Conservation (phyloP, 2,888 invertebrate species). For the Agonopterix heracliana region DNA sequence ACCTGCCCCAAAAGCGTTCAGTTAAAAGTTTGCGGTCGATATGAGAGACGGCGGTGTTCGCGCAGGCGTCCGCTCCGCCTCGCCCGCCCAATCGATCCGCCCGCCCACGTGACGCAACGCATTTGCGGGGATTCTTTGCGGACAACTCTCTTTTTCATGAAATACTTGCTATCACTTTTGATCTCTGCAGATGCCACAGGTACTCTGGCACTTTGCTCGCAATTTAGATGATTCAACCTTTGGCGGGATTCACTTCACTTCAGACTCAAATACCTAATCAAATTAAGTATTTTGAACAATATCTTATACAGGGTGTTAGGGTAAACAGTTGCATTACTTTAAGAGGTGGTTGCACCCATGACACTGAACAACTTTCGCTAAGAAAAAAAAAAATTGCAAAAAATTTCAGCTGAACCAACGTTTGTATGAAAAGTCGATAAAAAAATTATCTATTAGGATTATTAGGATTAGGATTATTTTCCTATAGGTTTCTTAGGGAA, state of each 20-base stretch:
- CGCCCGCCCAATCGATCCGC: slow-evolving; percentile 56
- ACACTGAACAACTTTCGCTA: too few relatives aligned
- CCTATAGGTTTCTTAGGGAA: too few relatives aligned
- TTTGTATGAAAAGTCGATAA: too few relatives aligned
- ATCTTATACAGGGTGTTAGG: too few relatives aligned
- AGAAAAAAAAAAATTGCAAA: too few relatives aligned
- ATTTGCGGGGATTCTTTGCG: slow-evolving; percentile 71
- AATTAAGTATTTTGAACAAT: too few relatives aligned
- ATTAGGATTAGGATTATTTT: too few relatives aligned
- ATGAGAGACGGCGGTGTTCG: slow-evolving; percentile 53
- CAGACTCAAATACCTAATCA: background rate
- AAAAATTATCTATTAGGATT: too few relatives aligned
- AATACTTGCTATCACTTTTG: slow-evolving; percentile 18
- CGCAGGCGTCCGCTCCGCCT: slow-evolving; percentile 55
- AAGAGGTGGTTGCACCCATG: too few relatives aligned
- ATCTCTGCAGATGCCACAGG: slow-evolving; percentile 8
- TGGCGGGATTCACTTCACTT: background rate
- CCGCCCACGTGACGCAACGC: slow-evolving; percentile 73
- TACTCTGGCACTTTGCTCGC: background rate
- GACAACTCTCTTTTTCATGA: slow-evolving; percentile 26
- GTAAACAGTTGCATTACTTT: too few relatives aligned
- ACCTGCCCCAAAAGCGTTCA: slow-evolving; percentile 74
- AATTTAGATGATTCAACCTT: too few relatives aligned
- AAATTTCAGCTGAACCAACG: too few relatives aligned
- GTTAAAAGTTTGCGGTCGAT: slow-evolving; percentile 68